Conservation (phyloP, 2,888 invertebrate species). For the Achlya flavicornis region DNA sequence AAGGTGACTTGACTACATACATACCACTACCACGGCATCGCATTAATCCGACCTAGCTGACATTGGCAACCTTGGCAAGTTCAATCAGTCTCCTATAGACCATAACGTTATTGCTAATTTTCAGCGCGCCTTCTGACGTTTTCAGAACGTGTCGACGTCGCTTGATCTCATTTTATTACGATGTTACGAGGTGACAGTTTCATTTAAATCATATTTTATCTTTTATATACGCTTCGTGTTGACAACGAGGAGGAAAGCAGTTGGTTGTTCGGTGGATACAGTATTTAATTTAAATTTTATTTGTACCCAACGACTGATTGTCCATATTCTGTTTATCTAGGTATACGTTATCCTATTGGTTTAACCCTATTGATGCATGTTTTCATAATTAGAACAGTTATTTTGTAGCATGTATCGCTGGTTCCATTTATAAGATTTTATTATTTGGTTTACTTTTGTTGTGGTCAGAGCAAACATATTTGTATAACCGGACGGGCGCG, state of each 20-base stretch:
- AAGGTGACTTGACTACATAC: conserved; percentile 26
- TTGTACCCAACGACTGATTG: not conserved
- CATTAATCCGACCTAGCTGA: conserved; percentile 3
- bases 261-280: not conserved
- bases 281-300: not conserved
- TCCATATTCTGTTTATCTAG: not conserved
- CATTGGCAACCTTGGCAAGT: conserved; percentile 8
- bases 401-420: not conserved
- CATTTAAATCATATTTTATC: conserved; percentile 1
- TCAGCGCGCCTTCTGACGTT: not conserved
- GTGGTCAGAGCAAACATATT: not conserved
- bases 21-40: conserved; percentile 4
- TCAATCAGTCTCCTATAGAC: conserved; percentile 9
- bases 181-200: not conserved
- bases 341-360: not conserved
- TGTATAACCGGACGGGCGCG: not conserved
- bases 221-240: not conserved
- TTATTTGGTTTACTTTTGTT: not conserved
- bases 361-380: not conserved
- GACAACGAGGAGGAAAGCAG: not conserved
- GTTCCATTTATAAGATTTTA: no score
- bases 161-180: conserved; percentile 6
- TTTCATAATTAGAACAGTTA: not conserved
- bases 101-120: conserved; percentile 4
- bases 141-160: not conserved